Evolutionary conservation across 2,113 vertebrate genomes (phyloP), one percentile per base, ranked within the genome.

Genomic region (Polypterus bichir): DNA sequence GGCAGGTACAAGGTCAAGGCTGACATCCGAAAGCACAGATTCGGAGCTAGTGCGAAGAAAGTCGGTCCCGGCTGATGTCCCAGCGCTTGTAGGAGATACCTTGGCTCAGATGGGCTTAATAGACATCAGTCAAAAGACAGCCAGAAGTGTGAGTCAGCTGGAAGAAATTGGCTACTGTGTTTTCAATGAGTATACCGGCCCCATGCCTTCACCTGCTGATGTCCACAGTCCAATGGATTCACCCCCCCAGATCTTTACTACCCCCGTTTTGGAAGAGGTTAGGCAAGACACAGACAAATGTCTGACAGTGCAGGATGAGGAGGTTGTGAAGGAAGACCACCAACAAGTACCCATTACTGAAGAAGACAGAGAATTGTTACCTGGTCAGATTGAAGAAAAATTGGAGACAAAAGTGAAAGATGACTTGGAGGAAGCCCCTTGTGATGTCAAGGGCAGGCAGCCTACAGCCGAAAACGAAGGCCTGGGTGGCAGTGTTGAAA

Each of bases 131-230:
- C 91, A 91, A 0, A 69, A 83, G 49, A 71, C 74, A 9, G 81
- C 85, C 64, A 97, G 88, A 81, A 87, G 89, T 58, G 93, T 97
- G 51, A 95, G 91, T 71, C 94, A 98, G 57, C 69, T 91, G 2
- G 96, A 99, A 77, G 96, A 99, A 62, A 78, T 97, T 73, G 94
- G 96, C 58, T 99, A 99, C 71, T 99, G 96, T 77, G 94, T 99
- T 68, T 99, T 99, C 69, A 98, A 92, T 74, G 97, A 98, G 71
- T 99, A 99, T 76, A 97, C 92, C 3, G 93, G 94, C 7, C 96
- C 96, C 1, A 88, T 99, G 65, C 96, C 94, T 3, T 97, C 96
- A 27, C 94, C 94, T 61, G 94, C 97, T 59, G 86, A 88, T 75
- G 65, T 88, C 11, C 79, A 83, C 58, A 86, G 86, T 64, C 82